Base-by-base conservation (phyloP, 2,797 vertebrate genomes). In the Xerus rutilus region DNA sequence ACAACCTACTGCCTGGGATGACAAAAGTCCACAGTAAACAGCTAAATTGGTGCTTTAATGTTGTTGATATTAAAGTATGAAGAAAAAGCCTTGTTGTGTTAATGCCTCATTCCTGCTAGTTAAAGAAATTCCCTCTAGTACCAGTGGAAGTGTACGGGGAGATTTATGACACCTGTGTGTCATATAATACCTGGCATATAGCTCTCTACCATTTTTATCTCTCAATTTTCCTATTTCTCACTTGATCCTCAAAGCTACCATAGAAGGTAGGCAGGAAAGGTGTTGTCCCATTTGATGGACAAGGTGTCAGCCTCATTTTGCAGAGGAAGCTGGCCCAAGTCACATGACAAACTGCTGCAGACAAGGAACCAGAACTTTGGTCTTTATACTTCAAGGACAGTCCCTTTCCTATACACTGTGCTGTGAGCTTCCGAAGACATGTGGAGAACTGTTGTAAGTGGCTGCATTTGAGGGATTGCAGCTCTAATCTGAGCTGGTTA, bases 401-500 rank as follows among this genome's bases (percentile, higher is more conserved):
- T 91, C 39, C 47, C 28, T 94, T 87, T 88, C 49, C 39, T 88
- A 49, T 59, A 57, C 17, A 9, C 30, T 45, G 81, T n/a, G 49
- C n/a, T 28, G 3, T 8, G 43, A 74, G 43, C 69, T 92, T 86
- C 92, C 69, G 87, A 93, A 96, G 88, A 95, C 78, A 79, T 20
- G 57, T 64, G 45, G 64, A 96, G 62, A 94, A 86, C 73, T 20
- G n/a, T 47, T 90, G n/a, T 79, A 93, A 97, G 82, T 83, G 92
- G 85, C 87, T 18, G 8, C 52, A 18, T 96, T 78, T 96, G 91
- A 93, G 79, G 72, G 76, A 96, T 64, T 84, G 86, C 49, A 95
- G 91, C 90, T 97, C 95, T 97, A 96, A 97, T 96, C 91, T 21
- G 94, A 97, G 89, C 84, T 97, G 92, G 95, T 97, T 96, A 95